Evolutionary conservation across 2,888 invertebrate species (phyloP), one percentile per base, ranked within the genome.

Genomic region (Laothoe populi): DNA sequence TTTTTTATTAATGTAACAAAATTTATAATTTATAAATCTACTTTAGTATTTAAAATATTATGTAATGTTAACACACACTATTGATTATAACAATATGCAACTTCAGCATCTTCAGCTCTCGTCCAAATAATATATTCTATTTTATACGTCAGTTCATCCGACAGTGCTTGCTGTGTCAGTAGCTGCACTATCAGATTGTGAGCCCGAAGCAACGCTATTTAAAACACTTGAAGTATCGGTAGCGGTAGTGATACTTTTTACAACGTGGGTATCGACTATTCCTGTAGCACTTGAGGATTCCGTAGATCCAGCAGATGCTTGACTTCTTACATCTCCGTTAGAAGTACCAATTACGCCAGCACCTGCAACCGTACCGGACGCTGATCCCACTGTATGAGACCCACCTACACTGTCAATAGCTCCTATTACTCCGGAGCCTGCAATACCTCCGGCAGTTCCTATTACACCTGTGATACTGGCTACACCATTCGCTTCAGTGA

Each of bases 211-310:
- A 8, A 44, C 19, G 44, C 19, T 44, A 21, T 35, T 35, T 35
- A 31, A 11, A 10, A 11, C 31, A 53, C 19, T 35, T 35, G 53
- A n/a, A 26, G 48, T 53, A 35, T 53, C 53, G 19, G 53, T 53
- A 10, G 35, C 31, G 7, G 31, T 53, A 35, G 53, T 53, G 19
- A 53, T 4, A 53, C 53, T 53, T 19, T 53, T 53, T 53, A 35
- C 53, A 53, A 53, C 35, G 5, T 61, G 53, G 19, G 53, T 35
- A 19, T 53, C 11, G 4, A 35, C 31, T 3, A 31, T 4, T 19
- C 31, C 31, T 53, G 10, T 31, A 16, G 19, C 31, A 53, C 11
- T 53, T 4, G 53, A 31, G 16, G 53, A 35, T 19, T 21, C 31
- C 0, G 35, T 19, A 53, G 53, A 26, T 49, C 16, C 49, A 16